Percentiles rank a stretch among this genome's conserved stretches.
Conservation (phyloP, 53 echinoderm and acorn worm species). For the Crossaster papposus region DNA sequence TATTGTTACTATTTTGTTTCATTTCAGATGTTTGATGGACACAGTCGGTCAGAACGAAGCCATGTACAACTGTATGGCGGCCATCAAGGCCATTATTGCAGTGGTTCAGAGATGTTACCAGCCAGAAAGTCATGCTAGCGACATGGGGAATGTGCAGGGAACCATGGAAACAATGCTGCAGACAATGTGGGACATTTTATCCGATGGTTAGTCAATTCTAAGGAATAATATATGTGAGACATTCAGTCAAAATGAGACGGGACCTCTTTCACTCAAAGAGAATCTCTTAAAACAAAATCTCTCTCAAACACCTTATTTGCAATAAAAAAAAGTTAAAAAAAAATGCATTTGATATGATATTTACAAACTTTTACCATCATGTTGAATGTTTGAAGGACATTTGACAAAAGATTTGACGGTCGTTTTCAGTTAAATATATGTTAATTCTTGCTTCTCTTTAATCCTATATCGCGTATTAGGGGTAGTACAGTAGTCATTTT, state of each 20-base stretch:
- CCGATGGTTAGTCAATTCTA: conserved; percentile 31
- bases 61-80: conserved; percentile 75
- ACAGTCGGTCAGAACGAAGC: conserved; percentile 63
- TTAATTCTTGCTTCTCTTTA: no score
- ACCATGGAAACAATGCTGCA: conserved; percentile 32
- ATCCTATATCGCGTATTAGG: no score
- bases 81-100: conserved; percentile 67
- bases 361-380: no score
- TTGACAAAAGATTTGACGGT: no score
- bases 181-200: conserved; percentile 40
- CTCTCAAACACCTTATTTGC: no score
- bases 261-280: background rate
- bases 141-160: background rate
- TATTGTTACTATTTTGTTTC: no score
- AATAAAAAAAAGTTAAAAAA: no score
- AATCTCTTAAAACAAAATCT: no score
- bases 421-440: no score
- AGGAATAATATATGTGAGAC: background rate
- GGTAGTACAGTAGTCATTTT: no score
- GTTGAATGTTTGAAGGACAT: no score
- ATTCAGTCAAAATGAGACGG: background rate
- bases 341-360: no score
- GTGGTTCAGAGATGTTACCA: conserved; percentile 72
- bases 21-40: conserved; percentile 33
- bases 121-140: background rate